phyloP scores from a whole-genome alignment of 2,888 invertebrate species.

The Eutolmus rufibarbis region DNA sequence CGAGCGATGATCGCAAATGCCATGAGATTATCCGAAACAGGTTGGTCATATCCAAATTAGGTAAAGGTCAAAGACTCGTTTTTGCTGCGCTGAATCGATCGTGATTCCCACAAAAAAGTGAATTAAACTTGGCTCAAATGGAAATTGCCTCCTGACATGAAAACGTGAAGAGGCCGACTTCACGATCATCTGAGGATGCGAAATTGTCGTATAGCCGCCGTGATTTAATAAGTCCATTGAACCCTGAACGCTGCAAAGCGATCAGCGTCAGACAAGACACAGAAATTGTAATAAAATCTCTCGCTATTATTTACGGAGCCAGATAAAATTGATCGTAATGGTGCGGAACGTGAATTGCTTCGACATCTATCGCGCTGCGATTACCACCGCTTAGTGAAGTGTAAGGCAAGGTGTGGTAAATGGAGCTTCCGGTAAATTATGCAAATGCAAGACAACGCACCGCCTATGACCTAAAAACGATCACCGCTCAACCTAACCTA shows the following conservation, averaged over 20 bases:
- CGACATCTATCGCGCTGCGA: background rate
- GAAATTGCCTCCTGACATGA: conserved; percentile 1
- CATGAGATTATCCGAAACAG: conserved; percentile 29
- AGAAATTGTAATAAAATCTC: conserved; percentile 10
- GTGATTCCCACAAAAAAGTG: conserved; percentile 20
- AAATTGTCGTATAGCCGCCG: background rate
- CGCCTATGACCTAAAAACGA: conserved; percentile 18
- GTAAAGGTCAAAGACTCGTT: conserved; percentile 48
- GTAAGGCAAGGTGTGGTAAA: conserved; percentile 19
- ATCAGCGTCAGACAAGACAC: background rate
- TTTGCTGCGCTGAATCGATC: background rate
- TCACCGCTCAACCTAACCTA: conserved; percentile 1
- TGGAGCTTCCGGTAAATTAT: conserved; percentile 39
- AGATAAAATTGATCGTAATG: background rate
- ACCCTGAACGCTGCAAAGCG: background rate
- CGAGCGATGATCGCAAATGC: conserved; percentile 16
- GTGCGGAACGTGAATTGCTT: background rate
- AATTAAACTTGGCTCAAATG: conserved; percentile 1
- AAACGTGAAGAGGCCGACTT: background rate
- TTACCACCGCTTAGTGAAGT: background rate
- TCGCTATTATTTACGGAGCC: background rate
- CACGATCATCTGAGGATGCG: background rate
- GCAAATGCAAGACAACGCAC: conserved; percentile 27
- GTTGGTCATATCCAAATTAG: conserved; percentile 44
- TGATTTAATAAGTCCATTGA: conserved; percentile 18